phyloP scores from a whole-genome alignment of 2,113 vertebrate species.

The Eleginops maclovinus region DNA sequence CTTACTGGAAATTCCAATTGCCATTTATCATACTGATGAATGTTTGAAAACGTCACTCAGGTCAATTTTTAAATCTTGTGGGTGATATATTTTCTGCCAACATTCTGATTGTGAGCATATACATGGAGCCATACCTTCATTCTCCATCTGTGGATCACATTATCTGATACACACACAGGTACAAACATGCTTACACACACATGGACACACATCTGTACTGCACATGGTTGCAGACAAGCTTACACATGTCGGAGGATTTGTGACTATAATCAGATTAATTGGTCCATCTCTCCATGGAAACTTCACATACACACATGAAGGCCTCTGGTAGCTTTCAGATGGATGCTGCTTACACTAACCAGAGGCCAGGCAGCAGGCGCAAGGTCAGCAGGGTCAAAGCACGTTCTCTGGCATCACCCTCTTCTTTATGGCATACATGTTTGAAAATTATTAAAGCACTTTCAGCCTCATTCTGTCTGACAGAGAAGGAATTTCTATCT shows the following conservation, averaged over 20 bases:
- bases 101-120: constrained; percentile 6
- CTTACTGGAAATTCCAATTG: constrained; percentile 60
- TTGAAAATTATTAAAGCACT: constrained; percentile 64
- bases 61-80: constrained; percentile 25
- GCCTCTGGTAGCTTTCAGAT: constrained; percentile 75
- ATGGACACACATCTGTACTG: constrained; percentile 89
- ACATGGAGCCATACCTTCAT: constrained; percentile 16
- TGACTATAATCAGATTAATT: constrained; percentile 95
- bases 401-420: constrained; percentile 68
- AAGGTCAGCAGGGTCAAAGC: constrained; percentile 70
- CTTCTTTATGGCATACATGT: constrained; percentile 65
- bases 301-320: constrained; percentile 72
- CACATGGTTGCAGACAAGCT: constrained; percentile 88
- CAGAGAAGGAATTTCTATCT: constrained; percentile 65
- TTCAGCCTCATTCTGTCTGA: constrained; percentile 54
- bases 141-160: constrained; percentile 38
- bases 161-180: constrained; percentile 59
- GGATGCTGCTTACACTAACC: constrained; percentile 78
- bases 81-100: constrained; percentile 33
- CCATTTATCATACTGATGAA: constrained; percentile 55
- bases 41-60: constrained; percentile 48
- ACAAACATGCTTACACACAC: constrained; percentile 61
- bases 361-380: constrained; percentile 76
- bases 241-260: constrained; percentile 91
- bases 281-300: constrained; percentile 86